A percentile compares a stretch with the other conserved stretches of the same genome.
phyloP scores from a whole-genome alignment of 2,888 invertebrate genomes.

The Orchesella flavescens region DNA sequence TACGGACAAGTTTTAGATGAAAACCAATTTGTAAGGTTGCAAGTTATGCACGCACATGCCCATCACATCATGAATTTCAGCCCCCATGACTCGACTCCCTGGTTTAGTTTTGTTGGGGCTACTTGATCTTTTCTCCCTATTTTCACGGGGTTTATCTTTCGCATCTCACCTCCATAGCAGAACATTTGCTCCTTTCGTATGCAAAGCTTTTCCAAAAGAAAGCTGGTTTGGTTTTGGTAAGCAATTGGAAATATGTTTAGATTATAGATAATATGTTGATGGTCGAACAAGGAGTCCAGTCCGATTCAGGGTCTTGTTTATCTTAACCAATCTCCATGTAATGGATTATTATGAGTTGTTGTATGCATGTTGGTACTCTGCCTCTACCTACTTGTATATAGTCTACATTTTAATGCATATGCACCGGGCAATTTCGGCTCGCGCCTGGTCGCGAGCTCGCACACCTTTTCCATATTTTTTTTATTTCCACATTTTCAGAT shows the following conservation, averaged over 20 bases:
- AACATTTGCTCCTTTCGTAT: neutral
- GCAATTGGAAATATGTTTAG: slow-evolving; percentile 44
- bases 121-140: neutral
- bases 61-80: neutral
- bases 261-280: slow-evolving; percentile 26
- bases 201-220: slow-evolving; percentile 27
- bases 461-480: slow-evolving; percentile 66
- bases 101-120: slow-evolving; percentile 2
- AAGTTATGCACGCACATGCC: neutral
- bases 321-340: slow-evolving; percentile 17
- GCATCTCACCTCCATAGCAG: neutral
- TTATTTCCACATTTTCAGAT: slow-evolving; percentile 30
- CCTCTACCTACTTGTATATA: no score
- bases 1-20: neutral
- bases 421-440: slow-evolving; percentile 64
- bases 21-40: slow-evolving; percentile 2
- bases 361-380: no score
- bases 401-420: neutral
- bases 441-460: slow-evolving; percentile 71
- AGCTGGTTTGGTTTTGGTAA: neutral
- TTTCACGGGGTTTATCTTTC: neutral
- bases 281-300: slow-evolving; percentile 10
- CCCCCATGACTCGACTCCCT: no score
- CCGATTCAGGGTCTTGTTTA: neutral
- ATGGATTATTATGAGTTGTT: neutral